Conservation (phyloP, 1,140 invertebrate species). For the Artemia franciscana region DNA sequence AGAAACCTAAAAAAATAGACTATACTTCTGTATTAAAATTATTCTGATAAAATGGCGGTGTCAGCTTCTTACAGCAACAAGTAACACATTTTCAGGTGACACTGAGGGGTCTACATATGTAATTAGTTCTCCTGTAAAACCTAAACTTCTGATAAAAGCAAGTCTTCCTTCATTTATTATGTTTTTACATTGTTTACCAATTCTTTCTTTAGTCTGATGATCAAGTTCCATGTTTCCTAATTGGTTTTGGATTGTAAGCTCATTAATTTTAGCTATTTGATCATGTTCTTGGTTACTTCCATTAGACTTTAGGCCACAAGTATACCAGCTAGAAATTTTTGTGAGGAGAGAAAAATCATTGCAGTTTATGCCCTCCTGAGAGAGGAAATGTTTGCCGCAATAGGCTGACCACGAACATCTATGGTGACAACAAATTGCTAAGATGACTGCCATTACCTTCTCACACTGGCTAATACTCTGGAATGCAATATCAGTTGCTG, state of each 20-base stretch:
- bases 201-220: conserved; percentile 29
- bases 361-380: conserved; percentile 28
- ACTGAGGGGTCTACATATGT: conserved; percentile 35
- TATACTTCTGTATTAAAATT: too few species aligned
- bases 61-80: conserved; percentile 26
- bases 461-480: conserved; percentile 9
- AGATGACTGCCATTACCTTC: conserved; percentile 32
- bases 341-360: conserved; percentile 48
- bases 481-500: conserved; percentile 37
- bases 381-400: conserved; percentile 35
- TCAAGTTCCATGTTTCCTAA: conserved; percentile 17
- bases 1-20: too few species aligned
- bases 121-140: conserved; percentile 32
- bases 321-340: conserved; percentile 59
- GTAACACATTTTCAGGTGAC: conserved; percentile 52
- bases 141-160: conserved; percentile 28
- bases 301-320: conserved; percentile 36
- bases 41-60: too few species aligned
- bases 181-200: conserved; percentile 45
- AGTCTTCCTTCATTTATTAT: conserved; percentile 47
- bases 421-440: conserved; percentile 74
- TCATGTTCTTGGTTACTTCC: conserved; percentile 8
- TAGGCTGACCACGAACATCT: conserved; percentile 42
- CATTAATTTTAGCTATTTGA: neutral
- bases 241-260: conserved; percentile 8